phyloP scores from a whole-genome alignment of 2,797 vertebrate genomes.

The Threskiornis aethiopicus region DNA sequence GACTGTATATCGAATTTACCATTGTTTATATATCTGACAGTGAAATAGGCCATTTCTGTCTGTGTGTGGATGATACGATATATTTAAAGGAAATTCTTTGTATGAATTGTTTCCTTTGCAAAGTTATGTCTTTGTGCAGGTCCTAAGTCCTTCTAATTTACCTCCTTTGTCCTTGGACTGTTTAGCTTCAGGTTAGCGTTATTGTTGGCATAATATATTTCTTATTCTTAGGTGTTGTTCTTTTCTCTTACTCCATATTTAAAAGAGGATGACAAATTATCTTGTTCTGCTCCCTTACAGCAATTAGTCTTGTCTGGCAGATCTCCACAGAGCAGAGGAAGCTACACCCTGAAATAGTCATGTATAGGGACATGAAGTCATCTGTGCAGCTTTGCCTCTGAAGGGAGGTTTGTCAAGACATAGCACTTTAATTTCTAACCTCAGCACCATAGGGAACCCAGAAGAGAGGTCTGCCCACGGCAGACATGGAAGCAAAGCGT shows the following conservation, averaged over 20 bases:
- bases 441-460: neutral
- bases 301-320: neutral
- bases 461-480: neutral
- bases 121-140: neutral
- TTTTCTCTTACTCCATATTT: neutral
- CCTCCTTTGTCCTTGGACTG: neutral
- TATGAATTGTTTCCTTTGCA: conserved; percentile 17
- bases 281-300: neutral
- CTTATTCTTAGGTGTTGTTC: neutral
- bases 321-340: neutral
- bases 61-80: neutral
- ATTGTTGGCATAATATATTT: neutral
- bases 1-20: neutral
- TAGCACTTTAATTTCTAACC: neutral
- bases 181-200: neutral
- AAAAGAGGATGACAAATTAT: neutral
- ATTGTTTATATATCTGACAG: neutral
- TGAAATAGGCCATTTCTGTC: neutral
- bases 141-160: conserved; percentile 7
- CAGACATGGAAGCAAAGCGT: neutral
- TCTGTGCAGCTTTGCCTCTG: neutral
- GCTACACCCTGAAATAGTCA: conserved; percentile 22
- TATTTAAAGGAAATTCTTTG: conserved; percentile 11
- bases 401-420: neutral
- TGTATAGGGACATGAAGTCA: neutral